Conservation (phyloP, 2,113 vertebrate genomes). For the Acrocephalus arundinaceus region DNA sequence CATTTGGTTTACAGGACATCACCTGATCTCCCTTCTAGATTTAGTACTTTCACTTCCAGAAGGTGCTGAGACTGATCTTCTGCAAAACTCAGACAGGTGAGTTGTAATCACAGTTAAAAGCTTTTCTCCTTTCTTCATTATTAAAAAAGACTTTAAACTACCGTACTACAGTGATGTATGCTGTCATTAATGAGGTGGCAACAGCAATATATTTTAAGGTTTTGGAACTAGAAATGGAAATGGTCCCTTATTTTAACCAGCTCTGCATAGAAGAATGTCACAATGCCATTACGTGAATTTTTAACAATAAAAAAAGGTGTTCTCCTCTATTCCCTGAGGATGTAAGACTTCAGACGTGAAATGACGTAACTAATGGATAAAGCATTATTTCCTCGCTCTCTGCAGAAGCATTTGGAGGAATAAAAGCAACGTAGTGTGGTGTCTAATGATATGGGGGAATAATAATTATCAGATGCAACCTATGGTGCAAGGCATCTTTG, state of each 20-base stretch:
- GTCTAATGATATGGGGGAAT: not conserved
- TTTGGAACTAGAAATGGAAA: not conserved
- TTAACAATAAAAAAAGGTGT: not conserved
- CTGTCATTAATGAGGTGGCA: not conserved
- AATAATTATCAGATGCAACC: not conserved
- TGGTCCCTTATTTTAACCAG: not conserved
- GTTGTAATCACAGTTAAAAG: not conserved
- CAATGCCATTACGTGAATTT: not conserved
- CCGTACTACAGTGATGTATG: not conserved
- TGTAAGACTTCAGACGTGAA: not conserved
- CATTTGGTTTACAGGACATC: constrained; percentile 82
- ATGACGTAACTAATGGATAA: not conserved
- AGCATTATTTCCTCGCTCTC: not conserved
- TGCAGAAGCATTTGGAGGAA: not conserved
- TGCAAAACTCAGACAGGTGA: constrained; percentile 89
- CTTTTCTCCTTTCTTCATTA: not conserved
- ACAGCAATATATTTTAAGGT: not conserved
- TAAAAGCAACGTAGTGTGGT: not conserved
- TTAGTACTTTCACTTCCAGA: constrained; percentile 83
- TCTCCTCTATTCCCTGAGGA: not conserved
- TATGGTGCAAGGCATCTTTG: not conserved
- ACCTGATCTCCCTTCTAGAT: constrained; percentile 80
- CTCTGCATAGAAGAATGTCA: not conserved
- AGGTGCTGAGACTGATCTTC: constrained; percentile 87
- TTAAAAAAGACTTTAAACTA: not conserved